Conservation (phyloP, 1,140 invertebrate species). For the Paracyclopina nana region DNA sequence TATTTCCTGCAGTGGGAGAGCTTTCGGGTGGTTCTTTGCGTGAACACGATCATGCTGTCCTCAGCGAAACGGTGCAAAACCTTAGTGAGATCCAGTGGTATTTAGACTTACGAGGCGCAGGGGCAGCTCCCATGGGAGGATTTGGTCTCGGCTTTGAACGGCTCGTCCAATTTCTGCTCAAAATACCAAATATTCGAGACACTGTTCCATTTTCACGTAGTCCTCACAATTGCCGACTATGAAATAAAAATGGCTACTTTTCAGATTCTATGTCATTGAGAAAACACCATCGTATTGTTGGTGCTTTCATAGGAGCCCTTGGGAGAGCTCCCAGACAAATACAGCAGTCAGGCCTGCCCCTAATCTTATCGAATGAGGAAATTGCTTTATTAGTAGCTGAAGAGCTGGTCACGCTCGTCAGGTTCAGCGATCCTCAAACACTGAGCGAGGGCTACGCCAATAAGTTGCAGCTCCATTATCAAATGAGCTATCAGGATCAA, state of each 20-base stretch:
- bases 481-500: conserved; percentile 16
- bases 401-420: conserved; percentile 9
- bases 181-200: conserved; percentile 71
- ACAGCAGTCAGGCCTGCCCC: conserved; percentile 7
- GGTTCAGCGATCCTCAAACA: neutral
- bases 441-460: neutral
- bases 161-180: conserved; percentile 50
- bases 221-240: conserved; percentile 66
- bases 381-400: conserved; percentile 9
- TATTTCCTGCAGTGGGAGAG: conserved; percentile 72
- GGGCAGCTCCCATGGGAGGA: conserved; percentile 66
- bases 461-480: neutral
- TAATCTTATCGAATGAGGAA: conserved; percentile 12
- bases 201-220: conserved; percentile 82
- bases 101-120: conserved; percentile 68
- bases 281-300: conserved; percentile 24
- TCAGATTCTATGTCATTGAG: conserved; percentile 22
- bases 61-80: conserved; percentile 31
- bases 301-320: conserved; percentile 21
- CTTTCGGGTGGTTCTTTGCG: conserved; percentile 79
- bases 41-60: conserved; percentile 48
- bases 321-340: conserved; percentile 16
- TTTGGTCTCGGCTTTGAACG: conserved; percentile 92
- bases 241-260: conserved; percentile 18
- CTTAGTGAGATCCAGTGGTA: conserved; percentile 45